phyloP scores from a whole-genome alignment of 2,888 invertebrate species.

The Cryptocephalus moraei region DNA sequence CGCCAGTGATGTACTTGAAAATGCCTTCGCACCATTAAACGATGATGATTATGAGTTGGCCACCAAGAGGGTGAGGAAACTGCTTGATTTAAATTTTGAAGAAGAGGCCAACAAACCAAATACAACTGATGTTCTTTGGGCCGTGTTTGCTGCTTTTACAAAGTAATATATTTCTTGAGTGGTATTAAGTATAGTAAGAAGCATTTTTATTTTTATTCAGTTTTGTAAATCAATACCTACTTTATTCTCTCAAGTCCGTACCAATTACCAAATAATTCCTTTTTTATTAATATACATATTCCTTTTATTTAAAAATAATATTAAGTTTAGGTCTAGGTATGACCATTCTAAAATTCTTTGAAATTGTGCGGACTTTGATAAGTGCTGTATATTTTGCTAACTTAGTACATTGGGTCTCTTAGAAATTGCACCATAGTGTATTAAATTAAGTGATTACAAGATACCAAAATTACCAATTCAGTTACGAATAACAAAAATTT shows the following conservation, averaged over 20 bases:
- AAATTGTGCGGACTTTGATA: not conserved
- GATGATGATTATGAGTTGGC: slow-evolving; percentile 98
- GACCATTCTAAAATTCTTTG: too few relatives aligned
- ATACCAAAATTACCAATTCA: not conserved
- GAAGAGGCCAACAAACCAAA: slow-evolving; percentile 87
- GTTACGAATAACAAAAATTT: not conserved
- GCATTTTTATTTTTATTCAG: slow-evolving; percentile 6
- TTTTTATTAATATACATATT: too few relatives aligned
- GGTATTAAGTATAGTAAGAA: slow-evolving; percentile 4
- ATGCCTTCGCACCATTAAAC: slow-evolving; percentile 95
- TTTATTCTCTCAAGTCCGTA: not conserved
- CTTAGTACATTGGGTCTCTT: not conserved
- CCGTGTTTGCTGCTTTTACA: slow-evolving; percentile 95
- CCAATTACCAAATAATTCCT: not conserved
- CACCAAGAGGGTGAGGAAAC: slow-evolving; percentile 90
- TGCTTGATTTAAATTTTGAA: slow-evolving; percentile 95
- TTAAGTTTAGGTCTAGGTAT: too few relatives aligned
- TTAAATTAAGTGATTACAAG: slow-evolving; percentile 8
- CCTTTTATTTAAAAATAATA: too few relatives aligned
- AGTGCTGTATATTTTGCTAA: not conserved
- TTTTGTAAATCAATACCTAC: slow-evolving; percentile 11
- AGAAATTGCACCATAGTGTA: slow-evolving; percentile 5
- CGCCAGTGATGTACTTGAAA: slow-evolving; percentile 97
- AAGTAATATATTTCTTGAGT: slow-evolving; percentile 56
- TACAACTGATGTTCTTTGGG: slow-evolving; percentile 94